These are phyloP conservation scores for Spodoptera littoralis DNA, from an alignment of 2,888 invertebrate species.

Conservation along the genomic window DNA sequence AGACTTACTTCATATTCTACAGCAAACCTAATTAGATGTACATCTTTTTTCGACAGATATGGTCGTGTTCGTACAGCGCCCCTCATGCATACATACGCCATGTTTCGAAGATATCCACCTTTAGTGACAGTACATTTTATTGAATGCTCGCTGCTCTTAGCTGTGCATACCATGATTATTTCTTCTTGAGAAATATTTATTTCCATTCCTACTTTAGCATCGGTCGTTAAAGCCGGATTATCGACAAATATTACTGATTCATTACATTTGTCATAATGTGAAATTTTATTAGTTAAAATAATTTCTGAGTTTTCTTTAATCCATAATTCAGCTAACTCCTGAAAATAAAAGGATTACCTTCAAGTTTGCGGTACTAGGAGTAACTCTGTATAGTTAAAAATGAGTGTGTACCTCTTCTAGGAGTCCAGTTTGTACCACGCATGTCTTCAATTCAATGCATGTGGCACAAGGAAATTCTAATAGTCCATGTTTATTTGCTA, in stretches of 20 bases:
- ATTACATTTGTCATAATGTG: constrained; percentile 64
- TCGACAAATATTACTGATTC: constrained; percentile 64
- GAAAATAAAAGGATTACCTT: constrained; percentile 13
- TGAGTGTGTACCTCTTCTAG: constrained; percentile 58
- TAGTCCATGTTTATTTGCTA: constrained; percentile 87
- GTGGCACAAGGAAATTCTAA: constrained; percentile 92
- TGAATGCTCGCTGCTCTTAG: constrained; percentile 47
- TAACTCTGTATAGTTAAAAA: not conserved
- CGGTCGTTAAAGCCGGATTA: constrained; percentile 57
- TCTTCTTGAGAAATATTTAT: constrained; percentile 62
- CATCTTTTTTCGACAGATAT: constrained; percentile 61
- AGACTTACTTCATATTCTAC: constrained; percentile 66
- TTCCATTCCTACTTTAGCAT: constrained; percentile 61
- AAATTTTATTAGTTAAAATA: constrained; percentile 56
- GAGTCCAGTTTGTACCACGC: constrained; percentile 93
- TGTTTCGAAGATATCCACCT: constrained; percentile 59
- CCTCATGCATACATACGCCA: constrained; percentile 58
- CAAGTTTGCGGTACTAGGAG: not conserved
- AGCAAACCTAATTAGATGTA: constrained; percentile 62
- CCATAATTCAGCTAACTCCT: constrained; percentile 47
- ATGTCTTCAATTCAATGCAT: constrained; percentile 95
- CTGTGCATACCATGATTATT: constrained; percentile 60
- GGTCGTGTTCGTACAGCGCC: constrained; percentile 55
- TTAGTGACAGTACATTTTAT: constrained; percentile 62
- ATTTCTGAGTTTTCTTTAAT: constrained; percentile 55